Evolutionary conservation across 2,888 invertebrate species (phyloP).

Genomic region (Microctonus brassicae): DNA sequence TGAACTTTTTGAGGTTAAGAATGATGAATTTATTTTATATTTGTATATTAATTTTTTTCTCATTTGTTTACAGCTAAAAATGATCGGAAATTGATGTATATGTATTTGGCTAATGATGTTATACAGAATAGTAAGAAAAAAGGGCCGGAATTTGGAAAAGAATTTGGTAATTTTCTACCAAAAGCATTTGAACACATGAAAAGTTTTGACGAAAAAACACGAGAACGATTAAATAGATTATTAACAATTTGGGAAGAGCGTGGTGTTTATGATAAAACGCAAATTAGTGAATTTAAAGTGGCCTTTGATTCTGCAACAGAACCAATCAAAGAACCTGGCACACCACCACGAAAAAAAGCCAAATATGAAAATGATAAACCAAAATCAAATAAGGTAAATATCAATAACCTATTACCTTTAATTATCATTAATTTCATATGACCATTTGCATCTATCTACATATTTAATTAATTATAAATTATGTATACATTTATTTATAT

Average conservation of each 20-base stretch:
- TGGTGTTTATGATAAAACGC: slow-evolving; percentile 86
- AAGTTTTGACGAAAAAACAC: slow-evolving; percentile 84
- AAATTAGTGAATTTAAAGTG: slow-evolving; percentile 84
- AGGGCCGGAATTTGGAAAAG: slow-evolving; percentile 93
- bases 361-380: slow-evolving; percentile 63
- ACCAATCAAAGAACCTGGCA: slow-evolving; percentile 55
- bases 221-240: slow-evolving; percentile 83
- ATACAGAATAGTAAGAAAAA: slow-evolving; percentile 99
- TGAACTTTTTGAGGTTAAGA: not conserved
- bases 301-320: slow-evolving; percentile 68
- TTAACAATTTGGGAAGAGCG: slow-evolving; percentile 94
- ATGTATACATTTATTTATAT: not conserved
- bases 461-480: no score
- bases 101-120: slow-evolving; percentile 99
- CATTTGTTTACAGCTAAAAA: slow-evolving; percentile 79
- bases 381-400: slow-evolving; percentile 36
- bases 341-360: slow-evolving; percentile 70
- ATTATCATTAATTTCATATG: no score
- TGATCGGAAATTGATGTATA: slow-evolving; percentile 88
- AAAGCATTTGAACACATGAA: slow-evolving; percentile 90
- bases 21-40: not conserved
- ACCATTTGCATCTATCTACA: no score
- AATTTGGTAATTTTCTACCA: slow-evolving; percentile 84
- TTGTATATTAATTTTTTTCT: slow-evolving; percentile 1
- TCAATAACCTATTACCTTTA: no score